Conservation (phyloP, 2,113 vertebrate genomes). For the Circaetus gallicus region DNA sequence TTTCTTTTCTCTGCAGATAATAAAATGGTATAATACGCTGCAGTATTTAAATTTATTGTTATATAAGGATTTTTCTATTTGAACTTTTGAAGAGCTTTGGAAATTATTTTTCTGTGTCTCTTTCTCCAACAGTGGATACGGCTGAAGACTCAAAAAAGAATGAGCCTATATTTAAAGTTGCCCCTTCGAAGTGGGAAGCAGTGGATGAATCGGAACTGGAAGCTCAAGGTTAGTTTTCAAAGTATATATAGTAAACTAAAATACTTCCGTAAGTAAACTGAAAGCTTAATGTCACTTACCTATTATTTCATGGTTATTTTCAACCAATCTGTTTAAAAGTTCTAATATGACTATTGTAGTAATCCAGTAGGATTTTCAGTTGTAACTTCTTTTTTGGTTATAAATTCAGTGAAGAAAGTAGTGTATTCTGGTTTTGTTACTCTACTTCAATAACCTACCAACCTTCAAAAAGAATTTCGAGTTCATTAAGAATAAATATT, state of each 20-base stretch:
- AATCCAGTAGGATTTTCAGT: neutral
- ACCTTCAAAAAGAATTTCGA: neutral
- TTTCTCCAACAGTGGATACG: slow-evolving; percentile 72
- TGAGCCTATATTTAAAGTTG: slow-evolving; percentile 93
- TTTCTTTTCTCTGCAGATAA: neutral
- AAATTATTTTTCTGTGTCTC: neutral
- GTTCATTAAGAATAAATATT: neutral
- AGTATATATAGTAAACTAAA: neutral
- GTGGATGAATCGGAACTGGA: slow-evolving; percentile 91
- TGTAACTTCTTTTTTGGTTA: neutral
- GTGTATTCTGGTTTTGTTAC: neutral
- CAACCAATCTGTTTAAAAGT: neutral
- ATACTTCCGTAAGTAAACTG: neutral
- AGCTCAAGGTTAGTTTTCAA: slow-evolving; percentile 84
- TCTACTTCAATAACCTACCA: neutral
- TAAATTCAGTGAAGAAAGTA: neutral
- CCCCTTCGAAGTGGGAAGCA: slow-evolving; percentile 97
- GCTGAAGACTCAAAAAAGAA: slow-evolving; percentile 83
- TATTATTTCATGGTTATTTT: neutral
- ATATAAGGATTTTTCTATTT: neutral
- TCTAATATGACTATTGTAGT: neutral
- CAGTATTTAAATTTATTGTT: neutral
- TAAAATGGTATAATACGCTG: neutral
- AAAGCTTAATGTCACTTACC: neutral
- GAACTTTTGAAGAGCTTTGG: neutral